Percentiles rank a stretch among this genome's conserved stretches.
phyloP scores from a whole-genome alignment of 30 jellyfish, hydroid and myxozoan species.

The Pelagia noctiluca region DNA sequence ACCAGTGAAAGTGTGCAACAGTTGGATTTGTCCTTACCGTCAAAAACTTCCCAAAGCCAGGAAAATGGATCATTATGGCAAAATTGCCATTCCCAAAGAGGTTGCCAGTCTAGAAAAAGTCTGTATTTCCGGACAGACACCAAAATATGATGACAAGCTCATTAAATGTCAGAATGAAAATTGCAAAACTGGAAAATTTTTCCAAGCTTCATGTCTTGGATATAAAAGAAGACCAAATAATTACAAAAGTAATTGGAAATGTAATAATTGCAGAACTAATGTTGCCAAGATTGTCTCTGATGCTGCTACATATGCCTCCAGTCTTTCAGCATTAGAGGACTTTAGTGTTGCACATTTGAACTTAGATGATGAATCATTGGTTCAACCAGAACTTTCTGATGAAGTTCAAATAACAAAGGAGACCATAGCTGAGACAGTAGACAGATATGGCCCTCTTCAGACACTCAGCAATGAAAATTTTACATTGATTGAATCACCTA shows the following conservation, averaged over 20 bases:
- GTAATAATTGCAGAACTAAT: constrained; percentile 43
- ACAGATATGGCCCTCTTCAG: constrained; percentile 31
- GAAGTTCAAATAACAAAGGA: constrained; percentile 6
- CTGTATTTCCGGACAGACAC: constrained; percentile 52
- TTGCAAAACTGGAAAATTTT: constrained; percentile 29
- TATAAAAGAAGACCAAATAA: constrained; percentile 41
- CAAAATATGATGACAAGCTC: constrained; percentile 20
- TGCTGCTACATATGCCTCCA: too few species aligned
- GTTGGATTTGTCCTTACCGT: neutral
- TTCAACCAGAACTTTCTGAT: constrained; percentile 7
- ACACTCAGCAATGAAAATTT: too few species aligned
- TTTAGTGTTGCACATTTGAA: too few species aligned
- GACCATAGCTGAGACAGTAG: constrained; percentile 9
- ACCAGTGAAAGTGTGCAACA: neutral
- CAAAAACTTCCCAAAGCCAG: constrained; percentile 31
- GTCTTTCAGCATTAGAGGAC: too few species aligned
- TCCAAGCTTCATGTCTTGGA: constrained; percentile 11
- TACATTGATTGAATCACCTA: too few species aligned
- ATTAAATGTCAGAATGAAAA: constrained; percentile 38
- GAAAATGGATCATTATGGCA: neutral
- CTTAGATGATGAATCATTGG: too few species aligned
- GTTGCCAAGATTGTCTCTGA: too few species aligned
- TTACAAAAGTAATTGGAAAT: constrained; percentile 14
- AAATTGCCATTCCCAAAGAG: neutral
- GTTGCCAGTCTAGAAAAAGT: constrained; percentile 15